Percentiles rank a stretch among this genome's conserved stretches.
These are phyloP conservation scores for Tenodera sinensis DNA, from an alignment of 2,888 invertebrate genomes.

Conservation along the genomic window DNA sequence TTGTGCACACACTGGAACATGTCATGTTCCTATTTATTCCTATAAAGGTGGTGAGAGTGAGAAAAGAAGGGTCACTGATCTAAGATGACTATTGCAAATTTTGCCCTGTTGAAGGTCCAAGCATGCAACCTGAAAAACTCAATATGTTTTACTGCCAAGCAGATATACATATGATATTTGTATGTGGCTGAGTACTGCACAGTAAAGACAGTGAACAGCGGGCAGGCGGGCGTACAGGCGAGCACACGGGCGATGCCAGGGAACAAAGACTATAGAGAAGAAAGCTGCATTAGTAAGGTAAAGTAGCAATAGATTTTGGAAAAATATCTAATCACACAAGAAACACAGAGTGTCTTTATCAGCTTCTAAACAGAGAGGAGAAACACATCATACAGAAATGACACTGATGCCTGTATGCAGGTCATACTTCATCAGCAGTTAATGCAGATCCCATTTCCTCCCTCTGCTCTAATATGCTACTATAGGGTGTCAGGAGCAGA, in stretches of 20 bases:
- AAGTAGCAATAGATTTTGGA: conserved; percentile 1
- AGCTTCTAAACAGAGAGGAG: neutral
- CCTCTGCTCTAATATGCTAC: neutral
- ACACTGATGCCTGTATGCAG: neutral
- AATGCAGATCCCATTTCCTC: neutral
- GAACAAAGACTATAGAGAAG: conserved; percentile 10
- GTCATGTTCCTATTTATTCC: neutral
- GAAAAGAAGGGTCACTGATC: neutral
- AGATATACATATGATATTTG: neutral
- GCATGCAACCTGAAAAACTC: conserved; percentile 13
- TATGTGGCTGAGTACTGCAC: neutral
- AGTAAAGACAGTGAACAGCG: conserved; percentile 1
- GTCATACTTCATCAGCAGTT: neutral
- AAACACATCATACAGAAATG: neutral
- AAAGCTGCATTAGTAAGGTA: conserved; percentile 16
- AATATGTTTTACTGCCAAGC: conserved; percentile 11
- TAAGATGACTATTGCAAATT: neutral
- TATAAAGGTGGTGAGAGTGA: neutral
- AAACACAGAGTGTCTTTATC: neutral
- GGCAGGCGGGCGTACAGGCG: neutral
- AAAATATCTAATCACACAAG: neutral
- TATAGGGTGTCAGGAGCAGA: neutral
- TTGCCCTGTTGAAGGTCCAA: conserved; percentile 9
- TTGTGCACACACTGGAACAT: neutral
- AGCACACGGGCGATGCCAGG: neutral